These are phyloP conservation scores for Rhineura floridana DNA, from an alignment of 2,113 vertebrate genomes.

Conservation along the genomic window DNA sequence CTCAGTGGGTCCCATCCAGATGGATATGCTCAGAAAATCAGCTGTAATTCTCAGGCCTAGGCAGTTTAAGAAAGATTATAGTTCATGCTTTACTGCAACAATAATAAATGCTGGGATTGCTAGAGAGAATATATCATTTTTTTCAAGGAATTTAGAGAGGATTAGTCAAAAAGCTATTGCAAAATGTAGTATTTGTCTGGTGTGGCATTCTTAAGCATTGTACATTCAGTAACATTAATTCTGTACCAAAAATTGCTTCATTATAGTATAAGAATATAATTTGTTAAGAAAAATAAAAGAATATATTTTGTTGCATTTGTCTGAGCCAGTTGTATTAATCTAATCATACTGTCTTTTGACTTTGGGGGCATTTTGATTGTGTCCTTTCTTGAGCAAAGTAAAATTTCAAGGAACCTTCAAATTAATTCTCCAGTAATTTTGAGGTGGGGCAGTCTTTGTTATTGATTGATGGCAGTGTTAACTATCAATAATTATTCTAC, in stretches of 20 bases:
- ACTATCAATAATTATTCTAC: neutral
- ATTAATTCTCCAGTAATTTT: neutral
- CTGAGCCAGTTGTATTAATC: neutral
- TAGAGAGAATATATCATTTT: conserved; percentile 62
- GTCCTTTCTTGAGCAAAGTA: neutral
- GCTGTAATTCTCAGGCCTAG: conserved; percentile 68
- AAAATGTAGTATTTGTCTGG: conserved; percentile 21
- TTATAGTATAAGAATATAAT: conserved; percentile 4
- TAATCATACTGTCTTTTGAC: neutral
- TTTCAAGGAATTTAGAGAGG: conserved; percentile 56
- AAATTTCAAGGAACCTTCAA: neutral
- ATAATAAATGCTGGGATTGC: conserved; percentile 63
- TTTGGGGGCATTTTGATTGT: neutral
- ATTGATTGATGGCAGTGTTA: neutral
- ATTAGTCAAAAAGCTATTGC: conserved; percentile 53
- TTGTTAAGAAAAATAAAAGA: conserved; percentile 57
- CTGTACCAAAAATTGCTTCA: conserved; percentile 38
- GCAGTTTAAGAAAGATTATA: conserved; percentile 54
- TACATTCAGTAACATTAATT: conserved; percentile 51
- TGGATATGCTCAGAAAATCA: conserved; percentile 85
- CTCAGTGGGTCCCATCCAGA: conserved; percentile 90
- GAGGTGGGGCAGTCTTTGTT: neutral
- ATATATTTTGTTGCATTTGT: conserved; percentile 64
- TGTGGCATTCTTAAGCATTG: conserved; percentile 50
- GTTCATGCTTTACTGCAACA: conserved; percentile 61